Base-by-base conservation (phyloP, 2,113 vertebrate species). In the Chloroceryle aenea region DNA sequence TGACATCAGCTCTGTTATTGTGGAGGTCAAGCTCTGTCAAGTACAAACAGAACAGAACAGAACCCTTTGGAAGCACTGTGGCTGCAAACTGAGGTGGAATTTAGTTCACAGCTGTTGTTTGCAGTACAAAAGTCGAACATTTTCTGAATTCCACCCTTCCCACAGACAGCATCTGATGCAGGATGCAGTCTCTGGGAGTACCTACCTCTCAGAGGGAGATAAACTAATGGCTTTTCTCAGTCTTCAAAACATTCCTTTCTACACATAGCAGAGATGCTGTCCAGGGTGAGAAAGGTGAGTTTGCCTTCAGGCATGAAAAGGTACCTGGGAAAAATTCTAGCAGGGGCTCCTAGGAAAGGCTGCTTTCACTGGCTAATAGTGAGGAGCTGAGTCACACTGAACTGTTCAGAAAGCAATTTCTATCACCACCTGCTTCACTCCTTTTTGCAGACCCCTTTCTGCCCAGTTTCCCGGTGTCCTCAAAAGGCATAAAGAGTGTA, bases 131-230 rank as follows among this genome's bases (percentile, higher is more conserved):
- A 82, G 53, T 13, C 1, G 3, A 72, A 75, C 74, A 79, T 96
- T 87, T 66, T 74, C 77, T 76, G 74, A 91, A 96, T 91, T 84
- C 91, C 77, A 73, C 18, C 48, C 66, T 83, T 84, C 81, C 89
- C 66, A 87, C 89, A 64, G 72, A 30, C 73, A 59, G 63, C 72
- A 45, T 81, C 52, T 77, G 27, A 30, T 12, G n/a, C 80, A 85
- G 72, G 48, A 38, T n/a, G 81, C 18, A 66, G 29, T 23, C 27
- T 89, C 52, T 62, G 52, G 26, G 38, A 81, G n/a, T 15, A 43
- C 2, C 32, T 13, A 6, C 20, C 42, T 62, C 63, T 89, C 42
- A 55, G 63, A 87, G 23, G 11, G 27, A 77, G 59, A 45, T 7
- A 43, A 92, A 86, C 4, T 9, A 72, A 85, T 64, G 58, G 76